Base-by-base conservation (phyloP, 1,140 invertebrate species). In the Zophobas morio region DNA sequence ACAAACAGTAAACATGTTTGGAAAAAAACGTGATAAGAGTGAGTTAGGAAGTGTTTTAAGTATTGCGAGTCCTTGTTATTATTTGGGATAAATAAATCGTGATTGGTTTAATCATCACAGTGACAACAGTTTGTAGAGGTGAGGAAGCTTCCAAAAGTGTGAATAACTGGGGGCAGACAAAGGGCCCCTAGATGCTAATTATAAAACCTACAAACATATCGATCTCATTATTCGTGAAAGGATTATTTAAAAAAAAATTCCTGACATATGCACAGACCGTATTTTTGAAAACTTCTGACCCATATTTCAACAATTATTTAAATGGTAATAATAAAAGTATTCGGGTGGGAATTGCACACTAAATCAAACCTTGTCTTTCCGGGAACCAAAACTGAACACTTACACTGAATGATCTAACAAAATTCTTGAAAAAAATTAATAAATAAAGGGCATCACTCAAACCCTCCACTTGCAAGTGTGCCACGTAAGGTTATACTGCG, bases 401-500 rank as follows among this genome's bases (percentile, higher is more conserved):
- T 85, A 83, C 83, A 82, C 79, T 78, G 70, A 76, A 63, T 80
- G 77, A 76, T 72, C 47, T 85, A 87, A 85, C 86, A 85, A 86
- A 87, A 82, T 83, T 82, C 73, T 79, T 76, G 76, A 66, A 81
- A 86, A 80, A 82, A 82, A 81, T 84, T 83, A 86, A 85, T 73
- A 82, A 85, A 82, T 84, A 86, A 84, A 85, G 84, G 83, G 73
- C 84, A 84, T 86, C 81, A 85, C 79, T 82, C 82, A 80, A 80
- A 84, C 84, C 77, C 83, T 82, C 80, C 76, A 81, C 79, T 84
- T 80, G 81, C 81, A 85, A 84, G 82, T 86, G 83, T 90, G 90
- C 90, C 89, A 90, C 89, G 90, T 90, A 90, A 90, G 88, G 89
- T 85, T 82, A 82, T 81, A 88, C 81, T 86, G 86, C 89, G 88